Evolutionary conservation across 2,888 invertebrate species (phyloP).

Genomic region (Zygaena filipendulae): DNA sequence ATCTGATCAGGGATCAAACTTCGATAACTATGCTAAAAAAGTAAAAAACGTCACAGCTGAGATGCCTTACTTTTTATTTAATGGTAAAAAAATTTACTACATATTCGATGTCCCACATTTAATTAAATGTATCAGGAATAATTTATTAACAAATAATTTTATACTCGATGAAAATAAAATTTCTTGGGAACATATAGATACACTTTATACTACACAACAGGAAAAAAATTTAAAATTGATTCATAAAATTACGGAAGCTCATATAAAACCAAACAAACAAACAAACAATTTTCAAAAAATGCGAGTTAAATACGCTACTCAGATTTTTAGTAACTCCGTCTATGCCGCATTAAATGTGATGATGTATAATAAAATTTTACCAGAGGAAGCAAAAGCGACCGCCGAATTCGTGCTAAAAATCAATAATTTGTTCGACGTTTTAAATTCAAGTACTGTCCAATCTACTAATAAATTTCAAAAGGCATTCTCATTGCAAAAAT

Average conservation of each 20-base stretch:
- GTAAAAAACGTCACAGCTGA: constrained; percentile 15
- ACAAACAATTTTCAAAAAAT: constrained; percentile 11
- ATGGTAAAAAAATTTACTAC: too few relatives aligned
- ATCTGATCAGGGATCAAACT: constrained; percentile 20
- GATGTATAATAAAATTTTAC: background rate
- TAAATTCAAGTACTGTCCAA: background rate
- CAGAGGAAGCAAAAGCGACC: background rate
- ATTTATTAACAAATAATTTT: constrained; percentile 6
- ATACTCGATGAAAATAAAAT: constrained; percentile 8
- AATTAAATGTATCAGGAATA: constrained; percentile 14
- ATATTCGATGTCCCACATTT: constrained; percentile 20
- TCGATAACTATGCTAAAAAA: constrained; percentile 19
- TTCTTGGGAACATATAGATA: constrained; percentile 17
- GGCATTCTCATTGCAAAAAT: background rate
- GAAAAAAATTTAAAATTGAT: constrained; percentile 12
- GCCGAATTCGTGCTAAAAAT: background rate
- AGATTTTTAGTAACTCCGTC: background rate
- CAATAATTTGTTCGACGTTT: background rate
- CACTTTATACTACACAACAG: constrained; percentile 11
- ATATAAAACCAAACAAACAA: constrained; percentile 17
- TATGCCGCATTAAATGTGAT: background rate
- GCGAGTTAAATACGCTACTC: background rate
- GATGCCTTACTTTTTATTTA: constrained; percentile 15
- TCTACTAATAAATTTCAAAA: too few relatives aligned
- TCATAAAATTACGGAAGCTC: constrained; percentile 18